phyloP scores from a whole-genome alignment of 2,888 invertebrate genomes.

The Apocheima hispidaria region DNA sequence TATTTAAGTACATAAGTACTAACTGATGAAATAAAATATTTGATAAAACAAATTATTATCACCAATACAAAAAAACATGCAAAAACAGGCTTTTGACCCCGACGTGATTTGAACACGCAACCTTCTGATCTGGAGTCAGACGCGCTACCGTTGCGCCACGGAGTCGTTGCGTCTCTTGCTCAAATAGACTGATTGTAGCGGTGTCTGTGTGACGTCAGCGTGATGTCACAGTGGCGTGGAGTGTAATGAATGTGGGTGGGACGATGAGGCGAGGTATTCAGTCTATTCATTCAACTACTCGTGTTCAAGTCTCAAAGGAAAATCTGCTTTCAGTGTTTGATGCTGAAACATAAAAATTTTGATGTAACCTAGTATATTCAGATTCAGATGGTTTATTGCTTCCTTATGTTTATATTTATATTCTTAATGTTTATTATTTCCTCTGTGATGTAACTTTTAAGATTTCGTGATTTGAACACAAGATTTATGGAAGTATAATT shows the following conservation, averaged over 20 bases:
- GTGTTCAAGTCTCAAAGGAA: too few relatives aligned
- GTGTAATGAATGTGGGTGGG: not conserved
- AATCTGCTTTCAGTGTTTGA: too few relatives aligned
- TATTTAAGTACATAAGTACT: too few relatives aligned
- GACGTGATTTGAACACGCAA: constrained; percentile 99
- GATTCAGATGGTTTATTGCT: too few relatives aligned
- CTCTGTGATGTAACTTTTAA: too few relatives aligned
- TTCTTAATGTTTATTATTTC: too few relatives aligned
- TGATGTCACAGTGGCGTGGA: constrained; percentile 5
- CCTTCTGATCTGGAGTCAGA: constrained; percentile 99
- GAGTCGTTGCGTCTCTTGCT: constrained; percentile 78
- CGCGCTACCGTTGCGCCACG: constrained; percentile 98
- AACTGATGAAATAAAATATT: not conserved
- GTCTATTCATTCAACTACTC: too few relatives aligned
- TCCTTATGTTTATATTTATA: too few relatives aligned
- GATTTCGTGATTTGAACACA: too few relatives aligned
- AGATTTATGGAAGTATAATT: too few relatives aligned
- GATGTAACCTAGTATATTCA: too few relatives aligned
- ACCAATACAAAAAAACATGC: constrained; percentile 15
- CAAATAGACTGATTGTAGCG: constrained; percentile 50
- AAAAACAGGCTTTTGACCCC: constrained; percentile 88
- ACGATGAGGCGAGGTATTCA: not conserved
- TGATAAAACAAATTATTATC: not conserved
- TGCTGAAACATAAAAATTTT: too few relatives aligned
- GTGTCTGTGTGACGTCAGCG: constrained; percentile 26